phyloP scores from a whole-genome alignment of 37 sponge, comb jelly and placozoan genomes.

The Hormiphora californensis region DNA sequence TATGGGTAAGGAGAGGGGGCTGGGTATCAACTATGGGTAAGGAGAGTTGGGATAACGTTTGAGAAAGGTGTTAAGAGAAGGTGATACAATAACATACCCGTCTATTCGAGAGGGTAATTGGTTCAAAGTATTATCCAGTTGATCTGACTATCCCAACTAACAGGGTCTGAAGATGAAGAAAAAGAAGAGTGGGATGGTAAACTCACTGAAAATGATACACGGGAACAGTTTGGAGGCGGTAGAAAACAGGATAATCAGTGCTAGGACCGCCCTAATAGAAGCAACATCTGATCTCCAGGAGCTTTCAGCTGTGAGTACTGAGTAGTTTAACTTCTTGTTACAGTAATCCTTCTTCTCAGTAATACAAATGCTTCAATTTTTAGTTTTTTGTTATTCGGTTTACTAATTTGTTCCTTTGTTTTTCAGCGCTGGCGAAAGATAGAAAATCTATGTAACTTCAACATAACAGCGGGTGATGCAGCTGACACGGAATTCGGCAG shows the following conservation, averaged over 20 bases:
- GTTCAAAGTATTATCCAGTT: too few species aligned
- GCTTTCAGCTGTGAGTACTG: constrained; percentile 6
- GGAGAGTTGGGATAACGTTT: too few species aligned
- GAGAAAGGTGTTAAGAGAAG: too few species aligned
- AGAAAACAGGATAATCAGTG: constrained; percentile 14
- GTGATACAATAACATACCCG: too few species aligned
- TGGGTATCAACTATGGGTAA: too few species aligned
- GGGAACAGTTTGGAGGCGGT: constrained; percentile 28
- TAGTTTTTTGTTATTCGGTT: neutral
- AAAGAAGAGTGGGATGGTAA: constrained; percentile 13
- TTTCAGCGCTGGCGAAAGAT: constrained; percentile 29
- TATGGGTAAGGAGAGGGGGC: too few species aligned
- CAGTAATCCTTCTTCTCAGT: neutral
- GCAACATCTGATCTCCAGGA: constrained; percentile 52
- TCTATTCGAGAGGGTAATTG: too few species aligned
- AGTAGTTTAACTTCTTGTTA: neutral
- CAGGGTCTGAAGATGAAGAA: constrained; percentile 52
- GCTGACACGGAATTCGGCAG: constrained; percentile 26
- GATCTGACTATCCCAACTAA: neutral
- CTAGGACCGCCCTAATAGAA: constrained; percentile 13
- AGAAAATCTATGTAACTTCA: constrained; percentile 43
- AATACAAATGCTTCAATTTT: neutral
- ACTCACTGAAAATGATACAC: constrained; percentile 47
- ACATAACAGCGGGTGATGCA: neutral
- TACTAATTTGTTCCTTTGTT: neutral